These are phyloP conservation scores for Daphoenositta chrysoptera DNA, from an alignment of 2,113 vertebrate genomes.

Conservation along the genomic window DNA sequence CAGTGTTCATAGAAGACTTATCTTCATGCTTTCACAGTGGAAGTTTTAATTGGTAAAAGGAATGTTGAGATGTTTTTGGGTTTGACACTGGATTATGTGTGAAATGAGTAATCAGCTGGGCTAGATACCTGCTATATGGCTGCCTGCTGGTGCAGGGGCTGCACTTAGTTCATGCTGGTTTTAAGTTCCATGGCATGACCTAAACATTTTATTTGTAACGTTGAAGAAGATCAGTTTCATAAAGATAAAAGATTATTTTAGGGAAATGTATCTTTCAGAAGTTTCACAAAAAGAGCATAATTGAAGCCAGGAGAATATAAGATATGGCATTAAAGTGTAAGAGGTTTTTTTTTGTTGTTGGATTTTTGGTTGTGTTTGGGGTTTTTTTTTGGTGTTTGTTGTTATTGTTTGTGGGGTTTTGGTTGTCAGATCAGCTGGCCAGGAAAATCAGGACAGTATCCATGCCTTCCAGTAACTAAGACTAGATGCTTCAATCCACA, in stretches of 20 bases:
- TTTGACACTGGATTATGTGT: not conserved
- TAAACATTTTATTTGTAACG: not conserved
- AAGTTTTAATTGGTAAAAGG: not conserved
- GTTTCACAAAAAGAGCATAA: not conserved
- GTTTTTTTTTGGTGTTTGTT: not conserved
- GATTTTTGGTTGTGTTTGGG: too few species aligned
- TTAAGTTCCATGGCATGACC: not conserved
- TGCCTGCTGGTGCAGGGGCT: not conserved
- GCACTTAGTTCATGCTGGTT: not conserved
- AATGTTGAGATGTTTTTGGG: not conserved
- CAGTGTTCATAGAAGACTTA: not conserved
- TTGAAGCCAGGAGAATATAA: not conserved
- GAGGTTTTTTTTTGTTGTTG: not conserved
- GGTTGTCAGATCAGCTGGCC: not conserved
- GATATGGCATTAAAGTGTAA: not conserved
- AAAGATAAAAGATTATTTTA: not conserved
- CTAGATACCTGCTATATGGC: not conserved
- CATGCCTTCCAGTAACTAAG: not conserved
- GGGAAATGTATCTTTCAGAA: not conserved
- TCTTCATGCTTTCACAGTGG: not conserved
- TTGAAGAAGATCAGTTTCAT: not conserved
- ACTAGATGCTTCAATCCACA: not conserved
- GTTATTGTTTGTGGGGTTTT: not conserved
- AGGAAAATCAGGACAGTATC: not conserved
- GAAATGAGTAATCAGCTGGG: not conserved